These are phyloP conservation scores for Rhabdomys dilectus DNA, from an alignment of 2,113 vertebrate species.

Conservation along the genomic window DNA sequence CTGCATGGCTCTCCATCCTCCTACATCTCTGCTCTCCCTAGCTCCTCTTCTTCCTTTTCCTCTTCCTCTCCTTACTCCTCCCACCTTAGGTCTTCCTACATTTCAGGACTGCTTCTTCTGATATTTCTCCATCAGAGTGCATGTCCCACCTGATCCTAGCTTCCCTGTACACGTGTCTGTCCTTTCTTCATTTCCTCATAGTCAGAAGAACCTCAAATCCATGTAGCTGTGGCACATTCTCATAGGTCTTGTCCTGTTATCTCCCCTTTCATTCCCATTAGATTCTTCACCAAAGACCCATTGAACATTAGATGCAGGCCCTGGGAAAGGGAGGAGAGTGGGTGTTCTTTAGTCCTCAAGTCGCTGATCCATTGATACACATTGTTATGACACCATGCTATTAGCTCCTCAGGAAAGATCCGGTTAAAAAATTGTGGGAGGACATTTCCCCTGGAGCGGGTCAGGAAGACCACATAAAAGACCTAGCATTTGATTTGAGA, in stretches of 20 bases:
- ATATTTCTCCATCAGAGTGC: background rate
- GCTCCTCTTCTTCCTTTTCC: no score
- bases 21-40: no score
- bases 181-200: background rate
- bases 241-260: background rate
- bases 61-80: no score
- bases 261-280: background rate
- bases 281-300: background rate
- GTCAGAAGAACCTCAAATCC: background rate
- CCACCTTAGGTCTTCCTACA: no score
- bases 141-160: background rate
- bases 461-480: slow-evolving; percentile 19
- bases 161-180: background rate
- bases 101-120: background rate
- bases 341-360: background rate
- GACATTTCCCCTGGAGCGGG: background rate
- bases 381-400: background rate
- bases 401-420: background rate
- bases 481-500: background rate
- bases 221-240: background rate
- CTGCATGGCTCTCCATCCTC: no score
- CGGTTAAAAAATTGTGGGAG: background rate
- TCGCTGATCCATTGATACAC: background rate
- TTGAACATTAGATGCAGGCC: background rate
- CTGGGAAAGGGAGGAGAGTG: background rate